Evolutionary conservation across 2,113 vertebrate genomes (phyloP), one percentile per base, ranked within the genome.

Genomic region (Tiliqua scincoides): DNA sequence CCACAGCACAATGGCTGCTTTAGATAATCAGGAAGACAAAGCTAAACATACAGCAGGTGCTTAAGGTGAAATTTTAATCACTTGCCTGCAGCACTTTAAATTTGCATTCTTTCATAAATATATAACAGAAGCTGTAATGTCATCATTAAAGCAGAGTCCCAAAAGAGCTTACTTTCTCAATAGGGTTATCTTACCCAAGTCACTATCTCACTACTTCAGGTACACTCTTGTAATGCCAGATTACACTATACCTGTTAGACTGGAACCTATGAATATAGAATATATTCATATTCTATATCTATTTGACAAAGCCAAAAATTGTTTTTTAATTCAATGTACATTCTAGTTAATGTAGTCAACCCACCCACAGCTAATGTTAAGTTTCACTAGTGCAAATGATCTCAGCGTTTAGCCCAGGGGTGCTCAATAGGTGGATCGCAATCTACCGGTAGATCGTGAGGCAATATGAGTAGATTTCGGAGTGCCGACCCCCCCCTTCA

Each of bases 81-180:
- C 43, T 14, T 48, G 4, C 72, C 11, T 30, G n/a, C 3, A 30
- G 43, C 72, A 27, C 72, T 48, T 32, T 57, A 32, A 30, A 54
- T 52, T n/a, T 54, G 25, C 30, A n/a, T 6, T 3, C 21, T 61
- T 37, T 61, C 37, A 61, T 78, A 25, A 35, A 61, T 52, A 20
- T 37, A 23, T 3, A 3, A 5, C 75, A 61, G 20, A 37, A 5
- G 20, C 32, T 15, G 10, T 35, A 3, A 91, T 61, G 71, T 2
- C 70, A 67, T 4, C 63, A 82, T 84, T 77, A 85, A 84, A 88
- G 52, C 43, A 54, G 89, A 79, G 12, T 23, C 9, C 57, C 84
- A 52, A 21, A 32, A 30, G 15, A 18, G 2, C 65, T 65, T 21
- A 67, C 37, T 43, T 48, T 48, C 40, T 20, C 17, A 80, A 67